Percentiles rank a stretch among this genome's conserved stretches.
phyloP scores from a whole-genome alignment of 2,113 vertebrate species.

The Corythornis cristatus region DNA sequence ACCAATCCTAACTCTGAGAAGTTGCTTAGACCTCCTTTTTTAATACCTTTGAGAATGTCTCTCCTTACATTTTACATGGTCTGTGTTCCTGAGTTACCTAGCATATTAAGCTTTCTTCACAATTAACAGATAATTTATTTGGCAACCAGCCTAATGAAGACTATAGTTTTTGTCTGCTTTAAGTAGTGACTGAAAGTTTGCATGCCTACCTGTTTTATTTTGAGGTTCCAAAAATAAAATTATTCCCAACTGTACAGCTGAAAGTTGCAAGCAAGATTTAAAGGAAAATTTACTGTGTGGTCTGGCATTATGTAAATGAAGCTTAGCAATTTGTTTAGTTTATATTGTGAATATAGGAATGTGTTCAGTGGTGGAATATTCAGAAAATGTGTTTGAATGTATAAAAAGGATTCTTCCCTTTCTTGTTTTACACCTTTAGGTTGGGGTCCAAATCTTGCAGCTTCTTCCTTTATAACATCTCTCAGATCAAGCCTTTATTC shows the following conservation, averaged over 20 bases:
- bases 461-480: slow-evolving; percentile 54
- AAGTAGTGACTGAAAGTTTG: slow-evolving; percentile 3
- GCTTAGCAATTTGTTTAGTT: background rate
- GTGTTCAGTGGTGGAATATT: background rate
- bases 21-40: background rate
- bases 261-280: background rate
- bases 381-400: background rate
- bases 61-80: background rate
- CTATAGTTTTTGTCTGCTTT: background rate
- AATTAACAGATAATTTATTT: background rate
- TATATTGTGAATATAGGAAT: background rate
- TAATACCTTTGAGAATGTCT: background rate
- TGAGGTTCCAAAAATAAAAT: background rate
- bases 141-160: background rate
- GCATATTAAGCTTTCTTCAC: background rate
- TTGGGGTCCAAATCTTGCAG: slow-evolving; percentile 47
- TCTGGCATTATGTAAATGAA: background rate
- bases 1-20: slow-evolving; percentile 11
- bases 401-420: slow-evolving; percentile 54
- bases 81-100: background rate
- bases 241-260: background rate
- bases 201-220: background rate
- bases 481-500: slow-evolving; percentile 59
- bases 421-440: slow-evolving; percentile 60
- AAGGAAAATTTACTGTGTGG: background rate